phyloP scores from a whole-genome alignment of 1,140 invertebrate genomes.

The Heliconius eleuchia region DNA sequence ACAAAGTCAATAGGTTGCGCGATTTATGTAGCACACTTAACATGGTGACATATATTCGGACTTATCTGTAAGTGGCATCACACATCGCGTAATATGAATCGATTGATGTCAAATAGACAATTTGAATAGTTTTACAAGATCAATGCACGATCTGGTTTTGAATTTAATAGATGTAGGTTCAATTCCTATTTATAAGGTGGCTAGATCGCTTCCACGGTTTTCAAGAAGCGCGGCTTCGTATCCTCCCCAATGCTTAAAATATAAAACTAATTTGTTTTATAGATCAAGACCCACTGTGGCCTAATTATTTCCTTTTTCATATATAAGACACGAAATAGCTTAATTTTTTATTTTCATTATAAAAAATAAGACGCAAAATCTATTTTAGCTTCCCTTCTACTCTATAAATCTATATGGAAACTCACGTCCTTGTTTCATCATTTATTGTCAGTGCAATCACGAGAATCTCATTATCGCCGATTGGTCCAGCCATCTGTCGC shows the following conservation, averaged over 20 bases:
- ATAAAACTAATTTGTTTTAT: no score
- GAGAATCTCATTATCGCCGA: constrained; percentile 61
- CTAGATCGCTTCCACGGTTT: no score
- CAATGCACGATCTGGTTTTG: neutral
- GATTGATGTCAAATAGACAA: neutral
- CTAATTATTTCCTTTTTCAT: no score
- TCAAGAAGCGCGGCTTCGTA: no score
- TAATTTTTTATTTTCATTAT: no score
- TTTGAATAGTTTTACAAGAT: neutral
- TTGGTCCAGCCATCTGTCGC: constrained; percentile 62
- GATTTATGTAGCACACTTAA: constrained; percentile 18
- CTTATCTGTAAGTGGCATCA: constrained; percentile 41
- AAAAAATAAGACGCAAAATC: no score
- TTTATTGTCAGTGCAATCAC: constrained; percentile 39
- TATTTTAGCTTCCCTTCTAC: neutral
- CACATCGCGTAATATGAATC: constrained; percentile 5
- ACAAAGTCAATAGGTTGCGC: neutral
- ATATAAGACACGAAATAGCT: no score
- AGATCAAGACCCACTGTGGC: no score
- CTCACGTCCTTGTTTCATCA: constrained; percentile 17
- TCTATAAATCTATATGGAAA: neutral
- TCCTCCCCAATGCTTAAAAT: no score
- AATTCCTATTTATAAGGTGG: no score
- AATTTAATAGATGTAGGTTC: no score
- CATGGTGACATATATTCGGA: constrained; percentile 30